A percentile compares a stretch with the other conserved stretches of the same genome.
Conservation (phyloP, 2,888 invertebrate species). For the Merodon equestris region DNA sequence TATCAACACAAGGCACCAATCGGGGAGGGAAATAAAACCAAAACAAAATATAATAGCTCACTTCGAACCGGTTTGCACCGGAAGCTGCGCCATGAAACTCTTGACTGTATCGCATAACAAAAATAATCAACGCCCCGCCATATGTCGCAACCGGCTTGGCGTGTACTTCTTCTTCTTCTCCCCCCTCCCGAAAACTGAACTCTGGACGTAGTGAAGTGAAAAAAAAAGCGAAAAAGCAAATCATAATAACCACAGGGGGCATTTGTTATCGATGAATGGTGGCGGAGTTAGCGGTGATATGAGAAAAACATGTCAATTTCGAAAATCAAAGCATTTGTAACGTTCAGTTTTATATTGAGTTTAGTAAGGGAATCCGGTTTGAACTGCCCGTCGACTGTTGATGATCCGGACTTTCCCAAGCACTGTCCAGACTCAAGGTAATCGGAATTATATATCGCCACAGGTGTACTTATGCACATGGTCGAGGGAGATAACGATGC, state of each 20-base stretch:
- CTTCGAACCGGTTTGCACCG: constrained; percentile 27
- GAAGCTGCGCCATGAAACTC: constrained; percentile 52
- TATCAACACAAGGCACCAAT: constrained; percentile 21
- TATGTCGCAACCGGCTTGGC: constrained; percentile 54
- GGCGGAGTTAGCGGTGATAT: constrained; percentile 37
- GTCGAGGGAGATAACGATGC: constrained; percentile 33
- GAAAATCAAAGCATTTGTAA: too few relatives aligned
- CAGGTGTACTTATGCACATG: neutral
- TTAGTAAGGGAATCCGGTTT: too few relatives aligned
- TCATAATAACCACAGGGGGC: constrained; percentile 66
- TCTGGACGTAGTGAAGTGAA: constrained; percentile 49
- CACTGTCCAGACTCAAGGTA: too few relatives aligned
- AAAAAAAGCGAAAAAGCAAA: constrained; percentile 38
- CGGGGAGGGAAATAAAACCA: constrained; percentile 39
- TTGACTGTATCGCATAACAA: constrained; percentile 56
- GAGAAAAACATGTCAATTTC: constrained; percentile 13
- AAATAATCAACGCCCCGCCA: constrained; percentile 43
- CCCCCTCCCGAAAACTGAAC: constrained; percentile 38
- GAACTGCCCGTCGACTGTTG: too few relatives aligned
- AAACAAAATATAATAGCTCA: constrained; percentile 39
- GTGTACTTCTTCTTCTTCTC: too few relatives aligned
- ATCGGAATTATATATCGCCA: neutral
- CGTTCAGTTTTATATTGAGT: too few relatives aligned
- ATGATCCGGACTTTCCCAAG: too few relatives aligned
- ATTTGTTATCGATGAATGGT: constrained; percentile 50